Evolutionary conservation across 2,113 vertebrate genomes (phyloP), one percentile per base, ranked within the genome.

Genomic region (Crotalus tigris): DNA sequence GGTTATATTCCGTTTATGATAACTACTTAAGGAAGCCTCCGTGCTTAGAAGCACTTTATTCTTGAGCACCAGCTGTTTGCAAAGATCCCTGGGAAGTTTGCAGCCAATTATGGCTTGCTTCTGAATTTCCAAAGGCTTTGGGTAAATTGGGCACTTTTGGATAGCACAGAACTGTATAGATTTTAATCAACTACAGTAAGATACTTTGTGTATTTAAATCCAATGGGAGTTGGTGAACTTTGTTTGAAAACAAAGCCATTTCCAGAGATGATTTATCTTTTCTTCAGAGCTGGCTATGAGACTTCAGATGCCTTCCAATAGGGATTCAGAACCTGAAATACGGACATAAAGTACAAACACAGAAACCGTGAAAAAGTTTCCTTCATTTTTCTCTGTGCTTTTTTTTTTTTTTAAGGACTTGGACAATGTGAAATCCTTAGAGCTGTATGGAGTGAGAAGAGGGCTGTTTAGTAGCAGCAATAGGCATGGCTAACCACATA

Each of bases 401-500:
- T 53, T 10, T 53, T 13, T 53, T 13, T 23, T 64, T 89, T n/a
- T 58, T n/a, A 57, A 21, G 75, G 91, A 46, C 23, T 53, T 24
- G 26, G 19, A 81, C 44, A 11, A 23, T 44, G 93, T 93, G n/a
- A 39, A n/a, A 24, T 59, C 90, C 39, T 94, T 87, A 51, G 69
- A 92, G 85, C 89, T 87, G 29, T 13, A 53, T 59, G 91, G 75
- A 39, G 94, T 15, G 46, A 94, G 94, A 95, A 87, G 81, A 85
- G 92, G 57, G 90, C 46, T 46, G 87, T 55, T 53, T 91, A 92
- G 39, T 89, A 93, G 94, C 89, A 49, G 55, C 75, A 24, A 12
- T 13, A 69, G 89, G 58, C 86, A 91, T 33, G 39, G 90, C 75
- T 39, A 87, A 5, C 26, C 19, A 58, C 81, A 81, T 49, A 87